Evolutionary conservation across 2,113 vertebrate genomes (phyloP), one percentile per base, ranked within the genome.

Genomic region (Drymodes brunneopygia): DNA sequence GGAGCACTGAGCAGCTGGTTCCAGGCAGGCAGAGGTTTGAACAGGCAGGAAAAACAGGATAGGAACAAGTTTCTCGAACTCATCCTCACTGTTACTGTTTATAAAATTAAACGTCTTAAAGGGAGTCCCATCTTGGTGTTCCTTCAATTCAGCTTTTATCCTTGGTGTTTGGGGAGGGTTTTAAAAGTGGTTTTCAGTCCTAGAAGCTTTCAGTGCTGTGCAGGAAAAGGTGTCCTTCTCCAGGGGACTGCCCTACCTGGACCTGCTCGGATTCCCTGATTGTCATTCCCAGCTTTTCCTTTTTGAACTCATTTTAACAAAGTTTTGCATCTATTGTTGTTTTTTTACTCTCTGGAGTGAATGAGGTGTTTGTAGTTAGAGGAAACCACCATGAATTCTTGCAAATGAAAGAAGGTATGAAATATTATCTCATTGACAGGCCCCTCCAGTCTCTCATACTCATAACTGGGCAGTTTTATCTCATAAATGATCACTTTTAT

Each of bases 31-130:
- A 82, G 69, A 88, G 72, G 86, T 89, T 72, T 84, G 93, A 94
- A 65, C 25, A 72, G 82, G 65, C 91, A 77, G 89, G 95, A 95
- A 91, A 96, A 96, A 90, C 94, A 94, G 89, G 93, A 61, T 87
- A 69, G 48, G 82, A 81, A 27, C 92, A 64, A 88, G 88, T 83
- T 95, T 66, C 47, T 66, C 0, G 0, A 56, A 4, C 24, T 2
- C 28, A 17, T 50, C 79, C 40, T 93, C 5, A 1, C 31, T 45
- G 8, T 54, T 31, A 3, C 40, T 54, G 18, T 11, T 73, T 47
- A 1, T 50, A 58, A 40, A 44, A 36, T 56, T 24, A 28, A 74
- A 56, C 0, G 0, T 57, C 61, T 53, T 56, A 8, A 51, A 24
- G 22, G 28, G 23, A 42, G 23, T 35, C n/a, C 6, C 2, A 2